These are phyloP conservation scores for Patella depressa DNA, from an alignment of 2,888 invertebrate genomes.

Conservation along the genomic window DNA sequence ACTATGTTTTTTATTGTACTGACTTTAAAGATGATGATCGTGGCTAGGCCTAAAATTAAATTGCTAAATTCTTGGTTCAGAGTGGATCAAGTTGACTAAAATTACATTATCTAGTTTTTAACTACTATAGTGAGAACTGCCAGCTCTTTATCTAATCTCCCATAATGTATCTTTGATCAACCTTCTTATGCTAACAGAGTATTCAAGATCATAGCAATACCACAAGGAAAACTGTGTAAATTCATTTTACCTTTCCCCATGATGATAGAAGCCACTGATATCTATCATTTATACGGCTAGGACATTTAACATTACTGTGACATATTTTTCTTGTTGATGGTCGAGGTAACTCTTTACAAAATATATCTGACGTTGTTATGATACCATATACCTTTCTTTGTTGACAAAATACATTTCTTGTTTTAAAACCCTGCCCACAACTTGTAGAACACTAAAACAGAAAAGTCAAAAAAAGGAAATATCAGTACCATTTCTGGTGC, in stretches of 20 bases:
- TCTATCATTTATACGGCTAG: constrained; percentile 19
- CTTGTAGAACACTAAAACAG: constrained; percentile 40
- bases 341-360: constrained; percentile 41
- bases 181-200: no score
- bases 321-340: constrained; percentile 39
- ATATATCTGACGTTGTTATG: constrained; percentile 37
- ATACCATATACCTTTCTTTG: constrained; percentile 26
- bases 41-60: no score
- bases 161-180: no score
- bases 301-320: constrained; percentile 13
- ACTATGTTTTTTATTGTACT: no score
- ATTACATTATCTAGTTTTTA: no score
- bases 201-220: no score
- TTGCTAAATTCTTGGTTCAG: no score
- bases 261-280: constrained; percentile 66
- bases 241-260: constrained; percentile 70
- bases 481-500: neutral
- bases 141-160: no score
- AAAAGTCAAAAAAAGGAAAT: neutral
- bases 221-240: no score
- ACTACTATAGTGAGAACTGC: no score
- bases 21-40: no score
- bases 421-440: constrained; percentile 44
- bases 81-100: no score
- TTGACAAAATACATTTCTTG: constrained; percentile 38